Evolutionary conservation across 2,113 vertebrate genomes (phyloP).

Genomic region (Epinephelus moara): DNA sequence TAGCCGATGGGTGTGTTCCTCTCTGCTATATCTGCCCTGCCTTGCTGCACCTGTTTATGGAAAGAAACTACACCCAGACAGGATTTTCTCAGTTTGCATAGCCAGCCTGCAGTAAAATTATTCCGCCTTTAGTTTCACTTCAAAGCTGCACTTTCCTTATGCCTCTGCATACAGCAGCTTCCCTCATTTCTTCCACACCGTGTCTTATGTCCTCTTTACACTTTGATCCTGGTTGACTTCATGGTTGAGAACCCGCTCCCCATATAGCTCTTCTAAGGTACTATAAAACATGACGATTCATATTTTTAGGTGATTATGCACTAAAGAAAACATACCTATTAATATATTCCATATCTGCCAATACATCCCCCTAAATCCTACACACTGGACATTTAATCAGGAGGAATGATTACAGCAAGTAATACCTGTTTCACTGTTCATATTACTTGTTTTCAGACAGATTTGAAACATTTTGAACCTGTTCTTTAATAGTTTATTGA

Average conservation of each 20-base stretch:
- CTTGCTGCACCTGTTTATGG: constrained; percentile 61
- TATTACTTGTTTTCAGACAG: background rate
- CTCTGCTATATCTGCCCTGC: constrained; percentile 16
- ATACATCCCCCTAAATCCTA: too few relatives aligned
- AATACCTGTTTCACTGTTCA: background rate
- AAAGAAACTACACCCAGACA: constrained; percentile 13
- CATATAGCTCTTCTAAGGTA: too few relatives aligned
- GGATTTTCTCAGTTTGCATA: constrained; percentile 59
- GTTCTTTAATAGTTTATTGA: background rate
- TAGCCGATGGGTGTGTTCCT: constrained; percentile 59
- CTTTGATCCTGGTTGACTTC: too few relatives aligned
- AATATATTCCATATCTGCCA: too few relatives aligned
- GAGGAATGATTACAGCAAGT: background rate
- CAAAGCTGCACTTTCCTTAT: background rate
- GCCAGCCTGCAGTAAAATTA: constrained; percentile 38
- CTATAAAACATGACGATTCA: too few relatives aligned
- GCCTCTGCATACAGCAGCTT: background rate
- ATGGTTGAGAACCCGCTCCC: too few relatives aligned
- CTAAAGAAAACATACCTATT: too few relatives aligned
- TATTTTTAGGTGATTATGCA: too few relatives aligned
- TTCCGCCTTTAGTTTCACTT: constrained; percentile 8
- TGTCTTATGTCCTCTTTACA: background rate
- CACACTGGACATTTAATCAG: too few relatives aligned
- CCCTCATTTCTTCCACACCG: background rate
- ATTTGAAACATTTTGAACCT: background rate